A percentile compares a stretch with the other conserved stretches of the same genome.
Conservation (phyloP, 2,113 vertebrate genomes). For the Callocephalon fimbriatum region DNA sequence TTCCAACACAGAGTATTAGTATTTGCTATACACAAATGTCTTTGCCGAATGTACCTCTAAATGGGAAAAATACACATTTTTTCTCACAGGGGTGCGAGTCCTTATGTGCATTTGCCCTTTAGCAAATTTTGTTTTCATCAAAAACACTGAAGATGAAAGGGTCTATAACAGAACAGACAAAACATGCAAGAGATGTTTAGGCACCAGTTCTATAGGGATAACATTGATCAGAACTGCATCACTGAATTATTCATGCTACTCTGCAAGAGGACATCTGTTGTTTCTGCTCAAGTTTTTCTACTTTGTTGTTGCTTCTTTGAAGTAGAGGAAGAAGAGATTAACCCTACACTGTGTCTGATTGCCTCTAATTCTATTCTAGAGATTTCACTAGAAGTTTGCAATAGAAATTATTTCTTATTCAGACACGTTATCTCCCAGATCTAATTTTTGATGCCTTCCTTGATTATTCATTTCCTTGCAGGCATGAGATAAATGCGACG, state of each 20-base stretch:
- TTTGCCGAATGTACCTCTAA: background rate
- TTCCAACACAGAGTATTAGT: background rate
- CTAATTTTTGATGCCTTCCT: background rate
- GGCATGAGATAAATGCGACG: background rate
- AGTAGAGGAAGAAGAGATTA: background rate
- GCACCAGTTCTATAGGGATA: background rate
- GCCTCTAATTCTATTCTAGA: background rate
- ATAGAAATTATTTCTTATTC: conserved; percentile 61
- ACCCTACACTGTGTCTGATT: background rate
- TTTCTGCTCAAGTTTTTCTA: background rate
- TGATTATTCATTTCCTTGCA: background rate
- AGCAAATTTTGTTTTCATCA: background rate
- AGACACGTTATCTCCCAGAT: conserved; percentile 15
- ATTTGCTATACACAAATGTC: background rate
- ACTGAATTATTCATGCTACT: background rate
- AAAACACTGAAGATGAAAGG: background rate
- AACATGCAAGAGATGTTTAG: background rate
- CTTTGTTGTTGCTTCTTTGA: background rate
- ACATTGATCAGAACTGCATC: background rate
- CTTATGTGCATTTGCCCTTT: background rate
- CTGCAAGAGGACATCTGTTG: background rate
- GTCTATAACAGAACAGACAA: background rate
- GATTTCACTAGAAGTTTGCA: conserved; percentile 1
- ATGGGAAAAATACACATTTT: background rate
- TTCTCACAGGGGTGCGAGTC: background rate